Evolutionary conservation across 2,113 vertebrate genomes (phyloP), one percentile per base, ranked within the genome.

Genomic region (Chroicocephalus ridibundus): DNA sequence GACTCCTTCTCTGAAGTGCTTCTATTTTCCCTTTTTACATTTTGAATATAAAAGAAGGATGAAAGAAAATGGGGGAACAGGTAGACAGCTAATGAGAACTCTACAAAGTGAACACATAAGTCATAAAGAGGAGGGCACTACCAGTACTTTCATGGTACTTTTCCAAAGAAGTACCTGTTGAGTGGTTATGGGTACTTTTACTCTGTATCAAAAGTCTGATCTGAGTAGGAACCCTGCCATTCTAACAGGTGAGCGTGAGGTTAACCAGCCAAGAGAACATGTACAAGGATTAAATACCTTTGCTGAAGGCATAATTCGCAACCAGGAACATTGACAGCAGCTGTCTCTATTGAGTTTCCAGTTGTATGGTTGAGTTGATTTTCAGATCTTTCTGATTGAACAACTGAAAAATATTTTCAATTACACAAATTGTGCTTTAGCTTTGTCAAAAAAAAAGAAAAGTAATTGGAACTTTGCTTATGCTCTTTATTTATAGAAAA

Each of bases 241-340:
- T 66, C 86, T 80, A 26, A 82, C 82, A 95, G 93, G 85, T 88
- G 94, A 86, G 60, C 54, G 7, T 7, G 69, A 78, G 72, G 74
- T 82, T 95, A 70, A 34, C 58, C 90, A 82, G 95, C 85, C 95
- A 93, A 72, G 79, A 91, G 89, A 82, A 91, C 40, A 12, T 22
- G 52, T 61, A 42, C 47, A n/a, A 47, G 65, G 77, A 75, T 52
- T 91, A 76, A 84, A 51, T 60, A 46, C 1, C 3, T 95, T 96
- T 92, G 86, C 90, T 79, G 75, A 94, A 58, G 94, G 61, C 69
- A 38, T n/a, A 66, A 17, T 95, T 95, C 55, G 44, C 74, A 71
- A 5, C 32, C 21, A 3, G 75, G 38, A 90, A 14, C 58, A 20
- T 7, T 54, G 76, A 47, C 68, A 94, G 88, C 94, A 90, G 94